Base-by-base conservation (phyloP, 2,888 invertebrate species). In the Catocala sponsa region DNA sequence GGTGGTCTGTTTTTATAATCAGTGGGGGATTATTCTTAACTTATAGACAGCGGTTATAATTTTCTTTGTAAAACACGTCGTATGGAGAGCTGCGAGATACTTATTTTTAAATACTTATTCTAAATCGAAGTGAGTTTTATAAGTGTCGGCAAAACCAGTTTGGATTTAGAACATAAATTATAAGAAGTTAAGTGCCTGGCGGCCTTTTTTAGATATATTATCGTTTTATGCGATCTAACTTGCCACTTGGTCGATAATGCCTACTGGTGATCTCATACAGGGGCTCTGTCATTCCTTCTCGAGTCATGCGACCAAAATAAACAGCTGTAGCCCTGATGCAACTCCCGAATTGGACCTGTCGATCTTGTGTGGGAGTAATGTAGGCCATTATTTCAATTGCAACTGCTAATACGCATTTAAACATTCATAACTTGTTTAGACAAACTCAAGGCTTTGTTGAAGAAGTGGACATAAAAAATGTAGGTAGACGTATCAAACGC, bases 271-370 rank as follows among this genome's bases (percentile, higher is more conserved):
- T 91, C 91, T 92, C 92, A 92, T 81, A 70, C 68, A 25, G 78
- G 87, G 84, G 53, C 83, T 84, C 86, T 88, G 90, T 89, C 90
- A 90, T 84, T 80, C 74, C 75, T 68, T 72, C 70, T 72, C 86
- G 82, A 90, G 88, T 92, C 92, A 93, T 80, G 65, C 77, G 85
- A 88, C 92, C 71, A 81, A 92, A 93, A 92, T 93, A 92, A 85
- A 85, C 84, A 74, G 61, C 74, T 68, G 66, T 69, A 76, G 75
- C 68, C 80, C 84, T 86, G 84, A 82, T 84, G 83, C 84, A 83
- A 78, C 76, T 86, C 85, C 87, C 80, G 80, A 85, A 87, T 81
- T 80, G 85, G 87, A 82, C 79, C 80, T 79, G 80, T 77, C 77
- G 79, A 79, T 69, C 72, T 67, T 49, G 68, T 75, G 84, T 83